Base-by-base conservation (phyloP, 1,140 invertebrate species). In the Diploscapter pachys region DNA sequence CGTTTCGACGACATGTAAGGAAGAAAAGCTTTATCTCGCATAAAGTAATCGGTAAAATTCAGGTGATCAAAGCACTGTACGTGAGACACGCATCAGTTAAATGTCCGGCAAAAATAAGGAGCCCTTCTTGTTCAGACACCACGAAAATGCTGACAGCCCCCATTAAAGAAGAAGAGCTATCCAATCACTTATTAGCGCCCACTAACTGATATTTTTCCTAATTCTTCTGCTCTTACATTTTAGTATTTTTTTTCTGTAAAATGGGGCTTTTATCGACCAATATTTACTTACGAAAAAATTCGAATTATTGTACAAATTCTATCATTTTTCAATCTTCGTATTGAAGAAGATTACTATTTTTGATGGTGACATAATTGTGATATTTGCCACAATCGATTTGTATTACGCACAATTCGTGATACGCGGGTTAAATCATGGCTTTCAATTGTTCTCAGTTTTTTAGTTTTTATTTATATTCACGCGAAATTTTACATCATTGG, bases 1-100 rank as follows among this genome's bases (percentile, higher is more conserved):
- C 78, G 11, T 79, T 78, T 52, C 61, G 68, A 52, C 63, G 75
- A 79, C 78, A 79, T 55, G 78, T 79, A 66, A 76, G 73, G 49
- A 63, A 13, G 53, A 6, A 3, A 57, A 70, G 50, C 57, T 6
- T 8, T 13, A 52, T 5, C n/a, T 13, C 13, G 11, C 5, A 3
- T 11, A 31, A 31, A 31, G 8, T 11, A 65, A 13, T 65, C 11
- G 5, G n/a, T 54, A 67, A 3, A 8, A 52, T 51, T 67, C 62
- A 55, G 5, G 49, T 61, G 68, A 70, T 70, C 4, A 56, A 70
- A 70, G 63, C 59, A 50, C 68, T 70, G 31, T 13, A 61, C 8
- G 56, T 56, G 9, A 70, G 56, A 52, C 56, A 56, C 5, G 63
- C 59, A 61, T 59, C 68, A 6, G 68, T 61, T 13, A 70, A 70